phyloP scores from a whole-genome alignment of 2,888 invertebrate species.

The Orthosia incerta region DNA sequence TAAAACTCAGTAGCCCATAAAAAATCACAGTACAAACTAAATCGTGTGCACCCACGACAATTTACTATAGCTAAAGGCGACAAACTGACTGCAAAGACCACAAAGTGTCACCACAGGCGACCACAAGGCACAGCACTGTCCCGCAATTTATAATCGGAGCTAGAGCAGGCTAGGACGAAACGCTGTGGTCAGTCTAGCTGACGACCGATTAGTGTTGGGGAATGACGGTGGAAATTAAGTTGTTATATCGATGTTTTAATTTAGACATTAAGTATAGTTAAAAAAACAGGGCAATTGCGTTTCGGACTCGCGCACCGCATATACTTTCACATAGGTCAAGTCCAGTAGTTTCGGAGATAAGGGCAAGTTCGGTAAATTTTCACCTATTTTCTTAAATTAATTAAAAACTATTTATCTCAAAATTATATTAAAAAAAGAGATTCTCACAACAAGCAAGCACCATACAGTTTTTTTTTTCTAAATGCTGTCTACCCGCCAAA shows the following conservation, averaged over 20 bases:
- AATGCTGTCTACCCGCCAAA: no score
- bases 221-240: neutral
- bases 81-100: conserved; percentile 1
- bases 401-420: no score
- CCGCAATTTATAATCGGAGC: conserved; percentile 67
- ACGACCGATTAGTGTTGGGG: conserved; percentile 55
- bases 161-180: conserved; percentile 62
- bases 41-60: conserved; percentile 29
- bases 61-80: conserved; percentile 37
- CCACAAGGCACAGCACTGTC: conserved; percentile 61
- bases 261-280: no score
- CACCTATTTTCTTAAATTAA: no score
- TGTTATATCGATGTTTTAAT: conserved; percentile 37
- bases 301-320: no score
- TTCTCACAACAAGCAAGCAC: no score
- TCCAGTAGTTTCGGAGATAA: no score
- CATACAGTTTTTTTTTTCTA: no score
- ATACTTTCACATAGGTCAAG: no score
- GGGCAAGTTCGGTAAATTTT: no score
- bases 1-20: neutral
- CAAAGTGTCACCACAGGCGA: conserved; percentile 8
- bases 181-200: conserved; percentile 67
- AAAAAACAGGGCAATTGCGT: no score
- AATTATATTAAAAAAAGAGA: no score
- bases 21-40: conserved; percentile 20